Evolutionary conservation across 2,797 vertebrate genomes (phyloP).

Genomic region (Lutjanus campechanus): DNA sequence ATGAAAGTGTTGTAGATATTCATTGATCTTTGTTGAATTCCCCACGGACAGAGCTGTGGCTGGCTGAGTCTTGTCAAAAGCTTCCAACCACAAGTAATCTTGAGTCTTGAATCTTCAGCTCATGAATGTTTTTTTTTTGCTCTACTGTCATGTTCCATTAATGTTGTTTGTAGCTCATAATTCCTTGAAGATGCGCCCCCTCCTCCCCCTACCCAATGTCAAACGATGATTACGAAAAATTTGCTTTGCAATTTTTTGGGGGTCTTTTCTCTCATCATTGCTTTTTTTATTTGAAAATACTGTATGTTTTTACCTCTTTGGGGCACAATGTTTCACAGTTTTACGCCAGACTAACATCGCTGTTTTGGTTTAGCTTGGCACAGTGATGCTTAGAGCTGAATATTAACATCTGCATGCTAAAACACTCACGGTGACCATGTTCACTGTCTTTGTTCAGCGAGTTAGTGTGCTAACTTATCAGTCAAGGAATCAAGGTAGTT

Average conservation of each 20-base stretch:
- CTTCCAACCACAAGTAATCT: background rate
- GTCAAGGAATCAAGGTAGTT: no score
- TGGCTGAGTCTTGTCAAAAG: slow-evolving; percentile 29
- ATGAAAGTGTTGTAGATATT: slow-evolving; percentile 53
- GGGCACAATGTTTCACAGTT: no score
- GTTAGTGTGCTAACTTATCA: background rate
- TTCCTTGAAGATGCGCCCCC: background rate
- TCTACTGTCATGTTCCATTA: background rate
- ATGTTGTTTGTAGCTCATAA: slow-evolving; percentile 8
- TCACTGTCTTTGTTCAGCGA: background rate
- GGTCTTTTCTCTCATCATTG: no score
- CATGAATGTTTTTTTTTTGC: slow-evolving; percentile 2
- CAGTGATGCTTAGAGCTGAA: background rate
- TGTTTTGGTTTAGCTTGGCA: background rate
- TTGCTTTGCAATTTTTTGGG: background rate
- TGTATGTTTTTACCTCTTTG: background rate
- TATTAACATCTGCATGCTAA: background rate
- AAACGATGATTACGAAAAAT: no score
- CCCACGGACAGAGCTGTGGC: background rate
- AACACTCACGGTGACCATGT: background rate
- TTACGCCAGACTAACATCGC: background rate
- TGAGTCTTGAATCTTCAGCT: slow-evolving; percentile 7
- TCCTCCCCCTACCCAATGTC: no score
- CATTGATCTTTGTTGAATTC: slow-evolving; percentile 45
- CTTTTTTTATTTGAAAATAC: background rate